Percentiles rank a stretch among this genome's conserved stretches.
Conservation (phyloP, 2,797 vertebrate species). For the Danio tinwini region DNA sequence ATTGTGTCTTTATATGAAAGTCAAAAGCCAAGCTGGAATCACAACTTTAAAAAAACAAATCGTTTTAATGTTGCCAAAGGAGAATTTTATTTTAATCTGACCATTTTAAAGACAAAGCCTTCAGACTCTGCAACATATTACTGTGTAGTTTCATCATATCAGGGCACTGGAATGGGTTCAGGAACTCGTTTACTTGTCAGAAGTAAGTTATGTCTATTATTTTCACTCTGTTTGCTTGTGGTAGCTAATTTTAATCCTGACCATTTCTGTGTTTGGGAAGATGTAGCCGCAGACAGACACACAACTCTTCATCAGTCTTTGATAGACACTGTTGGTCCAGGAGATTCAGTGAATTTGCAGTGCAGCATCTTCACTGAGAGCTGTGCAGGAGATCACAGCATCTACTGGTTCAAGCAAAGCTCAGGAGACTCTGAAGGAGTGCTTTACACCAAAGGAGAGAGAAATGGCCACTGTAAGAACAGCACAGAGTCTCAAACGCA, state of each 20-base stretch:
- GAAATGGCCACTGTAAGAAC: constrained; percentile 39
- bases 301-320: background rate
- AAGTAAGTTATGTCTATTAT: background rate
- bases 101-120: background rate
- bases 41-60: background rate
- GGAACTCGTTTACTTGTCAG: background rate
- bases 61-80: background rate
- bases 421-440: constrained; percentile 52
- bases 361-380: constrained; percentile 58
- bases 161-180: background rate
- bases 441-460: constrained; percentile 49
- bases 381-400: constrained; percentile 55
- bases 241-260: no score
- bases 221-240: no score
- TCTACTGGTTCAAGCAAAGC: constrained; percentile 55
- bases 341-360: constrained; percentile 60
- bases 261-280: no score
- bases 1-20: background rate
- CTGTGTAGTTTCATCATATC: background rate
- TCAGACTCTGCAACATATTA: background rate
- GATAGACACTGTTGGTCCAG: constrained; percentile 47
- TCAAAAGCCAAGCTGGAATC: background rate
- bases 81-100: background rate
- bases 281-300: no score
- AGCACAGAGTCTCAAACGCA: constrained; percentile 4